Conservation (phyloP, 1,140 invertebrate genomes). For the Drosophila takahashii region DNA sequence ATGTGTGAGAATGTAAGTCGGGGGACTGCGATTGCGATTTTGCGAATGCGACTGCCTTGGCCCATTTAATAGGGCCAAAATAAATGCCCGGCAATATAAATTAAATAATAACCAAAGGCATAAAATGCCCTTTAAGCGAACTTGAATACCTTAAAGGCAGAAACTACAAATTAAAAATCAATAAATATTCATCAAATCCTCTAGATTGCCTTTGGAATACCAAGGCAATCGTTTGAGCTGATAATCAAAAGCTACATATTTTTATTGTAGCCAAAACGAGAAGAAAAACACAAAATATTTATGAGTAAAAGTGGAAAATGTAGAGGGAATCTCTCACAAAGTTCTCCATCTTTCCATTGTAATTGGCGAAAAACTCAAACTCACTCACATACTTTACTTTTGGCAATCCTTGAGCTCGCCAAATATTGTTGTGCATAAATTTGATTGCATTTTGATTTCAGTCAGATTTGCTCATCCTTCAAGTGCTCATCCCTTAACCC, state of each 20-base stretch:
- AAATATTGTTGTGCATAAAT: slow-evolving; percentile 57
- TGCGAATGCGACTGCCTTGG: slow-evolving; percentile 10
- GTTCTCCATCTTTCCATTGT: background rate
- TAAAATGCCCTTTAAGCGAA: background rate
- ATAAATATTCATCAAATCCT: background rate
- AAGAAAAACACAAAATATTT: background rate
- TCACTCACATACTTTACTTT: slow-evolving; percentile 13
- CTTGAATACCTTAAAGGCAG: background rate
- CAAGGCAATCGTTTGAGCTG: background rate
- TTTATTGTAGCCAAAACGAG: background rate
- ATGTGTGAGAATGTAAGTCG: slow-evolving; percentile 6
- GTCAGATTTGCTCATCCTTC: slow-evolving; percentile 13
- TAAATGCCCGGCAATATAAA: slow-evolving; percentile 19
- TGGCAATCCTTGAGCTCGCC: slow-evolving; percentile 30
- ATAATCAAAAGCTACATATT: background rate
- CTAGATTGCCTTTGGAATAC: background rate
- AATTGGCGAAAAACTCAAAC: slow-evolving; percentile 19
- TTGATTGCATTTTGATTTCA: slow-evolving; percentile 56
- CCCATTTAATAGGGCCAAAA: slow-evolving; percentile 25
- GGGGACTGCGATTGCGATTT: background rate
- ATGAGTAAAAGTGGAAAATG: background rate
- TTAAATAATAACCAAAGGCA: slow-evolving; percentile 15
- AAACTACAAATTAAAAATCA: background rate
- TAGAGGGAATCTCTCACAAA: background rate
- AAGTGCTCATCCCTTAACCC: background rate